Percentiles rank a stretch among this genome's conserved stretches.
phyloP scores from a whole-genome alignment of 2,113 vertebrate species.

The Chaetorhynchus papuensis region DNA sequence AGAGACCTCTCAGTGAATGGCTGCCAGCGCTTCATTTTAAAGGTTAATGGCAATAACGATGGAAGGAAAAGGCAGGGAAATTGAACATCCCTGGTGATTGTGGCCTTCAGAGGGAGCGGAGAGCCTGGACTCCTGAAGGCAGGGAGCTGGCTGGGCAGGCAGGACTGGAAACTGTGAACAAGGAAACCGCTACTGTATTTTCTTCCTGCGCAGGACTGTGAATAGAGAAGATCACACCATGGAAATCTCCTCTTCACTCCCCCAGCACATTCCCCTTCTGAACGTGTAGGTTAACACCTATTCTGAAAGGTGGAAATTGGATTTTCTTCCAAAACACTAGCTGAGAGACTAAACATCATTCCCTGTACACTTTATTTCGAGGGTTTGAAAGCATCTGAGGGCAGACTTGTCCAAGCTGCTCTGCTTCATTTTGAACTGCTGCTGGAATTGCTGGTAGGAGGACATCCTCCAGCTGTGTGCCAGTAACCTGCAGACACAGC shows the following conservation, averaged over 20 bases:
- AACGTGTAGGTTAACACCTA: background rate
- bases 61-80: background rate
- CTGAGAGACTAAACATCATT: background rate
- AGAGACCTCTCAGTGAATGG: background rate
- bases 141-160: background rate
- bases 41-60: background rate
- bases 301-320: constrained; percentile 12
- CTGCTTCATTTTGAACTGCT: background rate
- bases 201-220: fast-evolving
- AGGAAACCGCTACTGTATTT: background rate
- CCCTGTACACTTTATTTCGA: background rate
- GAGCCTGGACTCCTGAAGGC: background rate
- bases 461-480: background rate
- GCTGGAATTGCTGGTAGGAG: background rate
- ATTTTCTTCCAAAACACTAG: background rate
- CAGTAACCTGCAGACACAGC: background rate
- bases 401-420: background rate
- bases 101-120: background rate
- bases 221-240: background rate
- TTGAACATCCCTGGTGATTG: background rate
- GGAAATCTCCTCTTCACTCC: background rate
- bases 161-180: background rate
- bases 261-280: background rate
- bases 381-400: background rate
- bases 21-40: background rate